Percentiles rank a stretch among this genome's conserved stretches.
Evolutionary conservation across 2,113 vertebrate species (phyloP).

Genomic region (Erpornis zantholeuca): DNA sequence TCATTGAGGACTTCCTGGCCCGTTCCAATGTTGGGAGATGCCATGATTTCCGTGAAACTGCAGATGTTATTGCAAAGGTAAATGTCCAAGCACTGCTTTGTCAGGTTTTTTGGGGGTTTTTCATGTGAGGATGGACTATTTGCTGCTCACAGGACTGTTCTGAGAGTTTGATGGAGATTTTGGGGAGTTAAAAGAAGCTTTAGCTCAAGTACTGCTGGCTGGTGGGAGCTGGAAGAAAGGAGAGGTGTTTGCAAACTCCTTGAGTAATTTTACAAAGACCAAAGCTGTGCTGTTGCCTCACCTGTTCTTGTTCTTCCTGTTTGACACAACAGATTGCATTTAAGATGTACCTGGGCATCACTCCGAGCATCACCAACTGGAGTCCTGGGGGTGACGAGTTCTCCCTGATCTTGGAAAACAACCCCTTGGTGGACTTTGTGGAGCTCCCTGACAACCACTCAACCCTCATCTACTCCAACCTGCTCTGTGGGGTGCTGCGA

Average conservation of each 20-base stretch:
- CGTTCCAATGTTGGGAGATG: conserved; percentile 96
- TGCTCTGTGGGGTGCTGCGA: conserved; percentile 91
- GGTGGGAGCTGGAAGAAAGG: not conserved
- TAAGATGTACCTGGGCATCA: conserved; percentile 97
- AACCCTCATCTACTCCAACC: conserved; percentile 92
- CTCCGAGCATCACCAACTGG: conserved; percentile 98
- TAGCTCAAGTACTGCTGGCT: not conserved
- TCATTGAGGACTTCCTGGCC: conserved; percentile 97
- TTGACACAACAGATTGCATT: conserved; percentile 85
- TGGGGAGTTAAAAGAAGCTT: not conserved
- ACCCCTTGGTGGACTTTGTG: conserved; percentile 96
- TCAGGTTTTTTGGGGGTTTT: not conserved
- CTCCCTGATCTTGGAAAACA: conserved; percentile 96
- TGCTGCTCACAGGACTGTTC: not conserved
- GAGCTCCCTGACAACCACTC: conserved; percentile 97
- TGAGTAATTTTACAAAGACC: not conserved
- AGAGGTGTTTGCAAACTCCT: not conserved
- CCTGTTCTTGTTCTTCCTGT: not conserved
- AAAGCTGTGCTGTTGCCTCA: not conserved
- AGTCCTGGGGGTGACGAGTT: conserved; percentile 97
- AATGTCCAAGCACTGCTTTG: not conserved
- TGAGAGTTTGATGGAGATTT: not conserved
- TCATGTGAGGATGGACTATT: not conserved
- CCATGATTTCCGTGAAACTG: conserved; percentile 98
- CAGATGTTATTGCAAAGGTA: conserved; percentile 98